Percentiles rank a stretch among this genome's conserved stretches.
Evolutionary conservation across 2,888 invertebrate genomes (phyloP).

Genomic region (Cephus nigrinus): DNA sequence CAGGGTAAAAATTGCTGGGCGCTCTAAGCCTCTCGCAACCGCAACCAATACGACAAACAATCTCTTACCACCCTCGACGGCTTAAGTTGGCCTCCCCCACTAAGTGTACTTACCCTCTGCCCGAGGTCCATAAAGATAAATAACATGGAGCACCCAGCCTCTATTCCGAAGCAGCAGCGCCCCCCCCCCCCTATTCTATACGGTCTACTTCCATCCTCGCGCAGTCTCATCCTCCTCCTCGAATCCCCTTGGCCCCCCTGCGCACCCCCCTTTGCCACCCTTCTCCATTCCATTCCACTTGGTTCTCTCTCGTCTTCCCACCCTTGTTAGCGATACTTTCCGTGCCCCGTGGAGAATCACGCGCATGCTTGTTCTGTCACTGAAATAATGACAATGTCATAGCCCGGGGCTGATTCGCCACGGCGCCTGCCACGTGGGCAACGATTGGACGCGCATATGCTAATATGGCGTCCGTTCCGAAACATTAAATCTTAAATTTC

Average conservation of each 20-base stretch:
- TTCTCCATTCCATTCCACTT: slow-evolving; percentile 21
- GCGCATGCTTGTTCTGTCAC: slow-evolving; percentile 64
- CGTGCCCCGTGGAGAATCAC: slow-evolving; percentile 56
- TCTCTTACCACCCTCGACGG: slow-evolving; percentile 60
- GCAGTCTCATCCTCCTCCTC: neutral
- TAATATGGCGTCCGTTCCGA: slow-evolving; percentile 66
- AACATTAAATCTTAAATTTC: slow-evolving; percentile 54
- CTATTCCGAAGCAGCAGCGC: neutral
- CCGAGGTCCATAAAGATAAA: slow-evolving; percentile 66
- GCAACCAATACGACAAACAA: slow-evolving; percentile 62
- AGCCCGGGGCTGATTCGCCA: slow-evolving; percentile 57
- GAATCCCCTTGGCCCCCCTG: slow-evolving; percentile 1
- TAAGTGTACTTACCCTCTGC: slow-evolving; percentile 66
- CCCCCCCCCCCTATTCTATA: neutral
- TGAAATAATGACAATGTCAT: slow-evolving; percentile 66
- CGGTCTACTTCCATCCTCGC: slow-evolving; percentile 6
- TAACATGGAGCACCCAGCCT: slow-evolving; percentile 48
- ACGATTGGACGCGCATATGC: slow-evolving; percentile 65
- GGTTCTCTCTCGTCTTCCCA: slow-evolving; percentile 46
- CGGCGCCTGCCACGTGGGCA: slow-evolving; percentile 62
- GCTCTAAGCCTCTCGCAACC: slow-evolving; percentile 52
- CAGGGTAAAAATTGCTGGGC: neutral
- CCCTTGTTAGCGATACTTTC: slow-evolving; percentile 62
- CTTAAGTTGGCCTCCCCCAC: slow-evolving; percentile 54
- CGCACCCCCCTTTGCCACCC: slow-evolving; percentile 5